Evolutionary conservation across 2,888 invertebrate genomes (phyloP).

Genomic region (Dryobota labecula): DNA sequence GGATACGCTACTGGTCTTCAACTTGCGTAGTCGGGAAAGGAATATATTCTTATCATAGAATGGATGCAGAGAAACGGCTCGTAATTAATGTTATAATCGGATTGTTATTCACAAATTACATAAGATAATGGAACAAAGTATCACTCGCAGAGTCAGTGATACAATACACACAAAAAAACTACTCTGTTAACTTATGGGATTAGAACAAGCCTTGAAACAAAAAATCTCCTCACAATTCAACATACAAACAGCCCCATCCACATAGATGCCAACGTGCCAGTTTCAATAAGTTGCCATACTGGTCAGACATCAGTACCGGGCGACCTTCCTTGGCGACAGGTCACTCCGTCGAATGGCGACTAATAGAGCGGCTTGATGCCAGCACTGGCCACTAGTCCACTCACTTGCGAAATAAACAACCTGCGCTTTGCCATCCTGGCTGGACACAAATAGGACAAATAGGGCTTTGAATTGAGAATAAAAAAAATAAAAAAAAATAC

Average conservation of each 20-base stretch:
- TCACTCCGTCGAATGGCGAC: slow-evolving; percentile 77
- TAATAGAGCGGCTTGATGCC: slow-evolving; percentile 76
- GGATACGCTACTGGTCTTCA: slow-evolving; percentile 69
- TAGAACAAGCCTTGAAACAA: slow-evolving; percentile 4
- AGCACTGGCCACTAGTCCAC: slow-evolving; percentile 47
- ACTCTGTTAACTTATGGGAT: background rate
- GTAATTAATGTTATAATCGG: too few species aligned
- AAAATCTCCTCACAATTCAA: background rate
- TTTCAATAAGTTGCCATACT: slow-evolving; percentile 83
- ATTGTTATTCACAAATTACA: background rate
- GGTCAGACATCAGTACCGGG: slow-evolving; percentile 83
- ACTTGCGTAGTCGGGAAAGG: background rate
- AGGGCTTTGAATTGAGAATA: slow-evolving; percentile 1
- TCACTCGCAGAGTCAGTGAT: background rate
- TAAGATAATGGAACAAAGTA: background rate
- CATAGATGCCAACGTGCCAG: slow-evolving; percentile 62
- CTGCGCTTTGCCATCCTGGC: slow-evolving; percentile 51
- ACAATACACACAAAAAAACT: background rate
- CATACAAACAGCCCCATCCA: slow-evolving; percentile 66
- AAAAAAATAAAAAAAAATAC: background rate
- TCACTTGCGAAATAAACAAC: slow-evolving; percentile 71
- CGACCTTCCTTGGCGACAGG: slow-evolving; percentile 87
- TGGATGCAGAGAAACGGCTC: background rate
- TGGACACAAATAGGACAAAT: slow-evolving; percentile 1
- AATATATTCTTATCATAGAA: background rate